phyloP scores from a whole-genome alignment of 2,888 invertebrate species.

The Cephus pygmeus region DNA sequence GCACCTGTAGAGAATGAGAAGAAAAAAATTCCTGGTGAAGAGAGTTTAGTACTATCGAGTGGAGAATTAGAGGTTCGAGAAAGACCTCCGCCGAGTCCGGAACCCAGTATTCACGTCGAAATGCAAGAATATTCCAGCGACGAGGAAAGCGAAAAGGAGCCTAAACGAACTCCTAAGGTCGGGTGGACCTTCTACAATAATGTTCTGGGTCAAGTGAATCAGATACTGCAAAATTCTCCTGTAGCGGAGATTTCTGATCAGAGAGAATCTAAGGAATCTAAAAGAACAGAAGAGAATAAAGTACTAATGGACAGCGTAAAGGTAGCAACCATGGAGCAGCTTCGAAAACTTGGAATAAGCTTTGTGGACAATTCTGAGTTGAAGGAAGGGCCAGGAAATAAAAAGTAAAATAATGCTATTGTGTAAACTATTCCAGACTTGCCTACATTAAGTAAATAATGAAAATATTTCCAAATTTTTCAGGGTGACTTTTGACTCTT shows the following conservation, averaged over 20 bases:
- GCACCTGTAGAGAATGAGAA: neutral
- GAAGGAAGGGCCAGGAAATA: conserved; percentile 28
- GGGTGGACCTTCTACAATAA: conserved; percentile 80
- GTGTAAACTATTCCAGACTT: neutral
- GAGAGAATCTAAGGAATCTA: neutral
- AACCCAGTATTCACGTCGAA: conserved; percentile 68
- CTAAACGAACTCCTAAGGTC: conserved; percentile 68
- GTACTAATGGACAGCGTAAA: conserved; percentile 50
- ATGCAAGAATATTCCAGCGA: conserved; percentile 67
- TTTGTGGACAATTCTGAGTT: conserved; percentile 48
- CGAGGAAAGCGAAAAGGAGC: conserved; percentile 65
- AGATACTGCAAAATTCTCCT: conserved; percentile 68
- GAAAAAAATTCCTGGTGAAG: conserved; percentile 13
- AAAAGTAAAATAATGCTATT: neutral
- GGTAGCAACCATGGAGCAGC: conserved; percentile 57
- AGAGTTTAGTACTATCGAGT: conserved; percentile 22
- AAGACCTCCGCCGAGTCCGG: conserved; percentile 65
- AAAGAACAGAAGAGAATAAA: conserved; percentile 11
- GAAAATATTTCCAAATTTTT: neutral
- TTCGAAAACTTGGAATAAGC: conserved; percentile 59
- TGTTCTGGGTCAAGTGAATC: conserved; percentile 73
- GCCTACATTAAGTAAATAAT: conserved; percentile 4
- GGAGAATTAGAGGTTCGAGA: conserved; percentile 50
- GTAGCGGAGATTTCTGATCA: conserved; percentile 23
- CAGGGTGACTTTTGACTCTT: conserved; percentile 51